A percentile compares a stretch with the other conserved stretches of the same genome.
Conservation (phyloP, 2,888 invertebrate genomes). For the Blera fallax region DNA sequence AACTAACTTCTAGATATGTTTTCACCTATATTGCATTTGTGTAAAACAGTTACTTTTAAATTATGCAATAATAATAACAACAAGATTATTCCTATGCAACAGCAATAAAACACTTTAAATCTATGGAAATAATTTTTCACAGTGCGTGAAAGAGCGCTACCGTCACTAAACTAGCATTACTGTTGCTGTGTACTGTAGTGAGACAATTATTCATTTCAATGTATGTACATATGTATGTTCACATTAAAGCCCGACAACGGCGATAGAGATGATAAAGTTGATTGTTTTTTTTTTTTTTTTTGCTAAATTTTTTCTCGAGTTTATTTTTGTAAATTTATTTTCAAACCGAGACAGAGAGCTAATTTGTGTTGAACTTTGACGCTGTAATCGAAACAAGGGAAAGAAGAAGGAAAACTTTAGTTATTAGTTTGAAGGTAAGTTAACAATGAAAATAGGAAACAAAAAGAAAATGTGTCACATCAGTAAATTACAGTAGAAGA, state of each 20-base stretch:
- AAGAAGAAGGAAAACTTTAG: neutral
- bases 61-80: neutral
- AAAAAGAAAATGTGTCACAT: conserved; percentile 19
- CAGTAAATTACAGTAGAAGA: neutral
- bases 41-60: neutral
- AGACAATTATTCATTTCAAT: conserved; percentile 31
- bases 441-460: conserved; percentile 27
- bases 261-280: conserved; percentile 42
- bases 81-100: neutral
- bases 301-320: conserved; percentile 29
- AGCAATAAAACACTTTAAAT: neutral
- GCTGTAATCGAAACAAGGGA: conserved; percentile 33
- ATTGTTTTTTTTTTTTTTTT: conserved; percentile 35
- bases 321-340: conserved; percentile 57
- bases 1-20: neutral
- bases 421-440: conserved; percentile 18
- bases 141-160: conserved; percentile 1
- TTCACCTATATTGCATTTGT: neutral
- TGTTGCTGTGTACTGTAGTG: neutral
- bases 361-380: conserved; percentile 47
- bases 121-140: neutral
- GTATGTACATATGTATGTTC: conserved; percentile 19
- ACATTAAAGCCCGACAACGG: conserved; percentile 28
- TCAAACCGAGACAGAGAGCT: conserved; percentile 33
- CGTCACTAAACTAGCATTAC: neutral